Base-by-base conservation (phyloP, 2,797 vertebrate species). In the Chelmon rostratus region DNA sequence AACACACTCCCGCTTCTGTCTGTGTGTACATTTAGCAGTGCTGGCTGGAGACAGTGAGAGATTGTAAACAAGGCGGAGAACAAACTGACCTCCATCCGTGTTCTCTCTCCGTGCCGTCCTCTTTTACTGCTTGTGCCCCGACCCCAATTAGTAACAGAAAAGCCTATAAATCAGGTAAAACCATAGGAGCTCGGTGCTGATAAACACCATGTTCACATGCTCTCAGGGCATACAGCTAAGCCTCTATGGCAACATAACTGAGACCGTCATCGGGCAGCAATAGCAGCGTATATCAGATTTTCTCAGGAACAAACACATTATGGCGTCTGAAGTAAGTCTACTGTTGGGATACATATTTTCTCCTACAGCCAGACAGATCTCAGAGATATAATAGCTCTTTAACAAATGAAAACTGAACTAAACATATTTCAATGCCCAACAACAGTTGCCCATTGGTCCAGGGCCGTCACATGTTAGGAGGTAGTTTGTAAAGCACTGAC, bases 21-120 rank as follows among this genome's bases (percentile, higher is more conserved):
- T 83, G 79, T 88, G 88, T 91, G 84, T 91, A 86, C 86, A 91
- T 90, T 92, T 86, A 79, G 78, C 78, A 78, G 84, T 3, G 68
- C 77, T 72, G 78, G 81, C 78, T 82, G 64, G 79, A 89, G 86
- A 89, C 78, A 80, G 79, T 38, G 76, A 81, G 77, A 81, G 84
- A 90, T 62, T 79, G 88, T 91, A 93, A 93, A 92, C 92, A 91
- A 91, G 88, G 54, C 81, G 46, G 53, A 77, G 82, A 88, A 91
- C 87, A 90, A 79, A 74, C 82, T 91, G 91, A 91, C 89, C 92
- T 92, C 81, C 61, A 84, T 84, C 68, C 31, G 3, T 72, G 44
- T 65, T 63, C 31, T 77, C 56, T 70, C 70, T 90, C 31, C 83
- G 62, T 37, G 40, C 56, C 21, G 2, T 70, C 53, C 63, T 78